These are phyloP conservation scores for Xestia rhomboidea DNA, from an alignment of 2,888 invertebrate genomes.

Conservation along the genomic window DNA sequence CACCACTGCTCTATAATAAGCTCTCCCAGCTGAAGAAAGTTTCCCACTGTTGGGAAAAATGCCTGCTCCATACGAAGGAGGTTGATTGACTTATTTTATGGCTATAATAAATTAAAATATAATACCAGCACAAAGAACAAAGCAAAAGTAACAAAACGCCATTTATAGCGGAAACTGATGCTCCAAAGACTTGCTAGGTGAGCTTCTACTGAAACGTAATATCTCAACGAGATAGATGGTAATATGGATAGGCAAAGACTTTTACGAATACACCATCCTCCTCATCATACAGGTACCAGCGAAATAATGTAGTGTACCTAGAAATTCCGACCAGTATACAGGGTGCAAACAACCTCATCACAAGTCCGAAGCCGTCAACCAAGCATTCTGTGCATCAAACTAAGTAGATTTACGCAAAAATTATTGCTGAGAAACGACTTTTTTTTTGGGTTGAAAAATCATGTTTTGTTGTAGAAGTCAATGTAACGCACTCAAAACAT, in stretches of 20 bases:
- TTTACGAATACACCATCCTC: conserved; percentile 22
- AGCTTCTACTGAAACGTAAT: conserved; percentile 27
- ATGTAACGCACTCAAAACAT: no score
- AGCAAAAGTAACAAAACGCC: neutral
- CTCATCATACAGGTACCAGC: conserved; percentile 5
- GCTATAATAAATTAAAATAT: neutral
- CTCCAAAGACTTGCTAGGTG: conserved; percentile 3
- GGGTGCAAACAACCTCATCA: no score
- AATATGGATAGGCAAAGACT: conserved; percentile 18
- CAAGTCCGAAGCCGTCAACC: no score
- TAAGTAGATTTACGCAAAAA: no score
- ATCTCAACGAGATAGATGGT: conserved; percentile 38
- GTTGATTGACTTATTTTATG: neutral
- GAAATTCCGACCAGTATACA: no score
- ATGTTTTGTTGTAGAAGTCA: no score
- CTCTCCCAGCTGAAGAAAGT: no score
- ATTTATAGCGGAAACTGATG: neutral
- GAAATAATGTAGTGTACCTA: no score
- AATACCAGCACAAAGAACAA: neutral
- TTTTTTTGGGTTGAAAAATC: no score
- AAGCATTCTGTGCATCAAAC: no score
- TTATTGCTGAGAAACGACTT: no score
- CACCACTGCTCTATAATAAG: no score
- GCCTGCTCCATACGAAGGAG: neutral
- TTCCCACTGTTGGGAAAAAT: neutral